A percentile compares a stretch with the other conserved stretches of the same genome.
These are phyloP conservation scores for Phalangium opilio DNA, from an alignment of 2,888 invertebrate species.

Conservation along the genomic window DNA sequence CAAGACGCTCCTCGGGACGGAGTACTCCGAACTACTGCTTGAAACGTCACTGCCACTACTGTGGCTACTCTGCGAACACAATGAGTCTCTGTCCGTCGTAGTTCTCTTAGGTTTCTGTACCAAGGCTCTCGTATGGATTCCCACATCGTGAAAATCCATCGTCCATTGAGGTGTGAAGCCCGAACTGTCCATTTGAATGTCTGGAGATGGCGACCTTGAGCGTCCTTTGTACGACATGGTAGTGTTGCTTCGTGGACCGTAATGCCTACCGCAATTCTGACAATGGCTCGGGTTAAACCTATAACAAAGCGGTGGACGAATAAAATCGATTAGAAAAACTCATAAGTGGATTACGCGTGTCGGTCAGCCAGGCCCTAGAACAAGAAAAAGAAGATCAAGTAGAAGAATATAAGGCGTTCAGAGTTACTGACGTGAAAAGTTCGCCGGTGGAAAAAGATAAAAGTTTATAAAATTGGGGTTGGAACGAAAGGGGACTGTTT, in stretches of 20 bases:
- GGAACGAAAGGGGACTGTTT: too few relatives aligned
- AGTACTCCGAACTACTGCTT: conserved; percentile 27
- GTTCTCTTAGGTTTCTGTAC: too few relatives aligned
- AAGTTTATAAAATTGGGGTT: too few relatives aligned
- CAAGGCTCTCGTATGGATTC: conserved; percentile 6
- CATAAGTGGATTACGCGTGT: too few relatives aligned
- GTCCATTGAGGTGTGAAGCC: conserved; percentile 17
- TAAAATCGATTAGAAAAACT: too few relatives aligned
- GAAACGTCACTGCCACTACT: conserved; percentile 37
- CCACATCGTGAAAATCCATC: conserved; percentile 11
- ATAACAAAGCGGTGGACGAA: too few relatives aligned
- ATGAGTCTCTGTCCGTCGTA: conserved; percentile 13
- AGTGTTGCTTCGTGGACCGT: conserved; percentile 6
- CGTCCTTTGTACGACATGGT: background rate
- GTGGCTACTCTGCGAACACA: conserved; percentile 19
- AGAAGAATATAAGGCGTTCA: too few relatives aligned
- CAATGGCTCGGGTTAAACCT: conserved; percentile 8
- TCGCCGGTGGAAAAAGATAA: too few relatives aligned
- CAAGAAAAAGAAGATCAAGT: too few relatives aligned
- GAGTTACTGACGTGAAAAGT: too few relatives aligned
- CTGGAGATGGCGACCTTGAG: background rate
- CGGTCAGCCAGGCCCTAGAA: too few relatives aligned
- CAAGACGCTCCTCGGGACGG: conserved; percentile 17
- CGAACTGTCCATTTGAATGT: conserved; percentile 5
- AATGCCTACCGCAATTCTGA: conserved; percentile 14